Evolutionary conservation across 2,888 invertebrate species (phyloP), one percentile per base, ranked within the genome.

Genomic region (Dusona sp.): DNA sequence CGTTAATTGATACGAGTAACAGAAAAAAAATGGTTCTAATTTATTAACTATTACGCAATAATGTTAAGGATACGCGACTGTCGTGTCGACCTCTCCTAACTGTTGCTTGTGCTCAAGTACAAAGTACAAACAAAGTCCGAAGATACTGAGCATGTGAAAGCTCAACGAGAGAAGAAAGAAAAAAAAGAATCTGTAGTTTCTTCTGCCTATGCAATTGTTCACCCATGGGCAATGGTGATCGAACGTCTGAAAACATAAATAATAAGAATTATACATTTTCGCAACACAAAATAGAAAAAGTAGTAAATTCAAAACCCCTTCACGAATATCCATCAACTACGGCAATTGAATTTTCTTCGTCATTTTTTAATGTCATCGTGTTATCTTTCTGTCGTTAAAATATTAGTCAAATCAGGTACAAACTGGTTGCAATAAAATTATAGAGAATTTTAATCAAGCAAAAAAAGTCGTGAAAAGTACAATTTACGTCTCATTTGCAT

Each of bases 211-310:
- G 95, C 98, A 99, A 95, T 99, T 99, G 95, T 98, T 98, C 93
- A 98, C 98, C 98, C 98, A 98, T 88, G 98, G 98, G 95, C 99
- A 99, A 95, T 99, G 99, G 96, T 99, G 99, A 95, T 99, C 99
- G 95, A 99, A 99, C 82, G 99, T 99, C 98, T 99, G 96, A 77
- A 96, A 96, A 90, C 90, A 91, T 91, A 90, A 45, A 61, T 73
- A 83, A 75, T 29, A 25, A 13, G 61, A 25, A 70, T 33, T 48
- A 29, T 16, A n/a, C 3, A 70, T 38, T 42, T 16, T 57, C 13
- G 0, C 3, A 25, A 57, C 2, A 57, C 57, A 25, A 48, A 16
- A 48, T 48, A 48, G 19, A n/a, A 48, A 42, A 48, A 48, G 7
- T n/a, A 48, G 19, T 48, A 6, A 4, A 48, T 48, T 48, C 48